Base-by-base conservation (phyloP, 2,888 invertebrate species). In the Caenorhabditis sp. region DNA sequence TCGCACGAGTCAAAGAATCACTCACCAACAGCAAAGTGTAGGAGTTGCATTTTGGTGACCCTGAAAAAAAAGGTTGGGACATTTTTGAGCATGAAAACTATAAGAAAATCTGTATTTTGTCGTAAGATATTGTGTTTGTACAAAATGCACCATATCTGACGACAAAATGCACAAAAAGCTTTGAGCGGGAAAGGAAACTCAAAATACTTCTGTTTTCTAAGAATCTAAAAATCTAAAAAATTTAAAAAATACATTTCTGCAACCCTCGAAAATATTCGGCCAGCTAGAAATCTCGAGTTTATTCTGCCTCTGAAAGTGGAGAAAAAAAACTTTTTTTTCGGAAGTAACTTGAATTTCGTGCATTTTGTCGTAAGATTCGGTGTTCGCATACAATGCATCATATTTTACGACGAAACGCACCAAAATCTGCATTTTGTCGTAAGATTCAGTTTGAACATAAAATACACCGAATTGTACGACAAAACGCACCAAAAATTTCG, bases 21-120 rank as follows among this genome's bases (percentile, higher is more conserved):
- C 80, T 74, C 28, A 80, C 80, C 80, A 69, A 80, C 61, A 69
- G 74, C 69, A 74, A 74, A 74, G 61, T 80, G 80, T 61, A 74
- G 47, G 44, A 80, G 68, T 56, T 80, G 80, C 80, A 80, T 49
- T 19, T 54, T 72, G 72, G 58, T 58, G 56, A 80, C 79, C 72
- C 72, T 72, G 79, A 19, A 72, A 58, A 28, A 44, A 44, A 47
- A 26, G 28, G 41, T 41, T 22, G 1, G 12, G n/a, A 28, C 24
- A 22, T 44, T n/a, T 56, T 19, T 22, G 41, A 24, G 10, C 10
- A 41, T n/a, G 8, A 4, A 22, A 24, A 22, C 8, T n/a, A 22
- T 19, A 10, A 22, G 12, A 51, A 51, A 19, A 2, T 6, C 10
- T 22, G 51, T 1, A 51, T 44, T 44, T 14, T 16, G 31, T 35